Evolutionary conservation across 30 jellyfish, hydroid and myxozoan genomes (phyloP), one percentile per base, ranked within the genome.

Genomic region (Aurelia aurita complex sp. Pacific): DNA sequence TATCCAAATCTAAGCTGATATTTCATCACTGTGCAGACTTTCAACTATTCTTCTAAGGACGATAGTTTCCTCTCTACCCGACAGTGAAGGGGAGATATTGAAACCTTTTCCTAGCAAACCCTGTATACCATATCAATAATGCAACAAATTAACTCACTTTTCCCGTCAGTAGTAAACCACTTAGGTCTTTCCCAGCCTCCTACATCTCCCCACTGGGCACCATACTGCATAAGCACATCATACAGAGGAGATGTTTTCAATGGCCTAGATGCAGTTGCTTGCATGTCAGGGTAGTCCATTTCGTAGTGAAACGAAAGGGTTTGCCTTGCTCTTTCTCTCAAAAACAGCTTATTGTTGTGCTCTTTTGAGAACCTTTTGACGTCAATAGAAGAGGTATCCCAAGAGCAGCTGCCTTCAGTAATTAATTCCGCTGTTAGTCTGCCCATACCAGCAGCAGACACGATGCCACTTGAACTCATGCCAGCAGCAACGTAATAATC

Each of bases 401-500:
- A 74, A n/a, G 92, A 75, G 67, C 97, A 42, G 35, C 64, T 60
- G n/a, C 93, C 97, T 46, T 83, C 38, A 10, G 82, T 73, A 13
- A 93, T 73, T 61, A 93, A 73, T 73, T 93, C 98, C 1, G 98
- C 88, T 6, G 86, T 83, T 10, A 76, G 9, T 38, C 65, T 70
- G 4, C 98, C 98, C 80, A 78, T 85, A 10, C 94, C 98, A 7
- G 96, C 85, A 13, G 94, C 96, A 62, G 55, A 64, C 70, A 80
- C 81, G 33, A 93, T 85, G 2, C 98, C 98, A 15, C 16, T 15
- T 9, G 98, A 93, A 19, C 43, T 59, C 98, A 93, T 93, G 46
- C 97, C 98, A 68, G 91, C 89, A 8, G 97, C 97, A 23, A 85
- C 88, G 81, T 72, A 93, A 72, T 93, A 93, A 68, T 93, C 88